A percentile compares a stretch with the other conserved stretches of the same genome.
Evolutionary conservation across 2,888 invertebrate species (phyloP).

Genomic region (Cerastis rubricosa): DNA sequence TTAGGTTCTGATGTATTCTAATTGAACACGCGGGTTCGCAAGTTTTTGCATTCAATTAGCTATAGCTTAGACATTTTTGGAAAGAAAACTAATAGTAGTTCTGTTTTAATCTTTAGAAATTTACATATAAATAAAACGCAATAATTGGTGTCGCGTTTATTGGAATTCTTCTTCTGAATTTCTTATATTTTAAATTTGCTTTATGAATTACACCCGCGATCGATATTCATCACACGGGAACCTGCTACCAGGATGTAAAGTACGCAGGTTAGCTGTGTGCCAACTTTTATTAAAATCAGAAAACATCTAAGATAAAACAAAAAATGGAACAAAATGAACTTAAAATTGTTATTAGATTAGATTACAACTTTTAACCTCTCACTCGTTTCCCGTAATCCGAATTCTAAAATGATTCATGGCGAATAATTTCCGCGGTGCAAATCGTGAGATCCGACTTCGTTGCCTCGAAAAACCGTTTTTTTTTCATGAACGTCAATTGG

Average conservation of each 20-base stretch:
- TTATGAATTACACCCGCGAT: no score
- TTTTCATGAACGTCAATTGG: constrained; percentile 20
- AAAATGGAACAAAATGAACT: neutral
- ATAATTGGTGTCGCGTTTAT: neutral
- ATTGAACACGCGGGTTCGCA: constrained; percentile 48
- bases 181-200: no score
- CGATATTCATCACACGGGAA: no score
- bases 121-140: neutral
- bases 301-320: neutral
- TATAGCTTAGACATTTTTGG: neutral
- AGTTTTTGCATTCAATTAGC: constrained; percentile 30
- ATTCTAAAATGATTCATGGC: constrained; percentile 66
- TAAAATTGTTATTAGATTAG: neutral
- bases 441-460: constrained; percentile 48
- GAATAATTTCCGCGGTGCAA: constrained; percentile 64
- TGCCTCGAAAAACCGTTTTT: constrained; percentile 15
- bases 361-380: constrained; percentile 16
- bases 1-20: constrained; percentile 50
- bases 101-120: neutral
- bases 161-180: no score
- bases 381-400: constrained; percentile 22
- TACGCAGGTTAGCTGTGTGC: neutral
- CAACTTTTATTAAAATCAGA: neutral
- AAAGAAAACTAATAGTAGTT: neutral
- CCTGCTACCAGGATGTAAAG: neutral